These are phyloP conservation scores for Leucozona laternaria DNA, from an alignment of 2,888 invertebrate genomes.

Conservation along the genomic window DNA sequence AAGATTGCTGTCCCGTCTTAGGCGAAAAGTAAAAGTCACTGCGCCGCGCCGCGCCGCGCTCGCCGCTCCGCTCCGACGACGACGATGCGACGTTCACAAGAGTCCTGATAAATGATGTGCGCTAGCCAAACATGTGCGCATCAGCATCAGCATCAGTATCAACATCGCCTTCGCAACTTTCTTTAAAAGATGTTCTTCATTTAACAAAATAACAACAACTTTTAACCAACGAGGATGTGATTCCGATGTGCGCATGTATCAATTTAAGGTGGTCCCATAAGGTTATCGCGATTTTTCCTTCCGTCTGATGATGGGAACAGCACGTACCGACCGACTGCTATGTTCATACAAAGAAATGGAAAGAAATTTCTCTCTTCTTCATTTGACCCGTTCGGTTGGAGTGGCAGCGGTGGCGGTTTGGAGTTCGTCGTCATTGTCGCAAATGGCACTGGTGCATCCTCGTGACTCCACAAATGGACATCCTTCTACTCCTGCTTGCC, in stretches of 20 bases:
- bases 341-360: constrained; percentile 36
- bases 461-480: constrained; percentile 68
- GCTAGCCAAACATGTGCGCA: constrained; percentile 49
- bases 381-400: constrained; percentile 50
- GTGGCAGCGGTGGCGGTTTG: constrained; percentile 1
- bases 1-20: background rate
- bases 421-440: constrained; percentile 7
- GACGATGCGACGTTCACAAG: constrained; percentile 5
- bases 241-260: constrained; percentile 51
- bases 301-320: constrained; percentile 33
- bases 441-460: constrained; percentile 68
- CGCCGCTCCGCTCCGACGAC: no score
- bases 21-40: constrained; percentile 60
- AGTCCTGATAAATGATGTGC: constrained; percentile 69
- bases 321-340: background rate
- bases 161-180: constrained; percentile 63
- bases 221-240: constrained; percentile 43
- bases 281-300: constrained; percentile 67
- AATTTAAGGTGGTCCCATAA: constrained; percentile 63
- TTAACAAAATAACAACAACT: constrained; percentile 28
- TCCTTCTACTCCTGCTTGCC: constrained; percentile 36
- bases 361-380: constrained; percentile 63
- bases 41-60: no score
- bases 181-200: constrained; percentile 40
- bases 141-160: background rate